Base-by-base conservation (phyloP, 2,797 vertebrate species). In the Tolypeutes matacus region DNA sequence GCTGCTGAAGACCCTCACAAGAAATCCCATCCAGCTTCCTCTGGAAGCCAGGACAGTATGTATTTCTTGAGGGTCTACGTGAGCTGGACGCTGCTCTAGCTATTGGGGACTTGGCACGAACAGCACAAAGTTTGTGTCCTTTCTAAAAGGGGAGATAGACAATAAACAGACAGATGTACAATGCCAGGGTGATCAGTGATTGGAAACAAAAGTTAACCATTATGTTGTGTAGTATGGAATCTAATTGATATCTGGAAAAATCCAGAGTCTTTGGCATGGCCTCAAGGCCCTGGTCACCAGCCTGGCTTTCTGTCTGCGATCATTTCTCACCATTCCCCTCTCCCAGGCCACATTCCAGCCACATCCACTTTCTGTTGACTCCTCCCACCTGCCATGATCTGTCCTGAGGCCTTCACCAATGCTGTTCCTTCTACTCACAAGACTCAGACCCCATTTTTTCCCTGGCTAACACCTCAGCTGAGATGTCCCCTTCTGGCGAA, bases 21-120 rank as follows among this genome's bases (percentile, higher is more conserved):
- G 7, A 39, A 39, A 39, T 7, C 39, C 39, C 39, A 39, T 39
- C 7, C 39, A 7, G 39, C 7, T 39, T 39, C 39, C 39, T 39
- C 39, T 39, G 39, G 7, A 39, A 39, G 39, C 39, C 39, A 39
- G 39, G 39, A 39, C n/a, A n/a, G n/a, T n/a, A n/a, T n/a, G n/a
- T n/a, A n/a, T n/a, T n/a, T n/a, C n/a, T 62, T 49, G 60, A 95
- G 58, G 20, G 34, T 77, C 89, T 93, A 2, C 70, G 3, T 58
- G 93, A 95, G 49, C 69, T n/a, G 4, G 80, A 60, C 67, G 17
- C 29, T 76, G 69, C 62, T 88, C 88, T 72, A 51, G 86, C 73
- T 92, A 27, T 29, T 34, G 78, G 70, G 82, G 64, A 88, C 81
- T 53, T 13, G 4, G 36, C 42, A 31, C 58, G 56, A 85, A 53